A percentile compares a stretch with the other conserved stretches of the same genome.
Evolutionary conservation across 2,888 invertebrate genomes (phyloP).

Genomic region (Orchesella flavescens): DNA sequence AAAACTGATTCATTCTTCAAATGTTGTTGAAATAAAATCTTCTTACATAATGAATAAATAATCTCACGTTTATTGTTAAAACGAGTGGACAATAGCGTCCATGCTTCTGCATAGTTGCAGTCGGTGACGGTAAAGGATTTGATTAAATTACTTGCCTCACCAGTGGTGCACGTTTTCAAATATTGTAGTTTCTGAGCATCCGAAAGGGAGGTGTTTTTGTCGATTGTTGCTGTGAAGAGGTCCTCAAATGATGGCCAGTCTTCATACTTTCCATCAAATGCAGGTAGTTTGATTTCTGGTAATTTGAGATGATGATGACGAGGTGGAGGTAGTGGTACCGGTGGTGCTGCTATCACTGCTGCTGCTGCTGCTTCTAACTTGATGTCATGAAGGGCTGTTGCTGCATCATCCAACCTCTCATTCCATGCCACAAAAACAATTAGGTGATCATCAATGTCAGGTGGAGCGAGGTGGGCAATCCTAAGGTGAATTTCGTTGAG

Average conservation of each 20-base stretch:
- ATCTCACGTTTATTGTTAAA: constrained; percentile 60
- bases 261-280: constrained; percentile 51
- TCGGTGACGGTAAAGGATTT: constrained; percentile 49
- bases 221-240: constrained; percentile 36
- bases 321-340: not conserved
- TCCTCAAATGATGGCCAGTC: constrained; percentile 61
- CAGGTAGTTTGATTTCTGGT: constrained; percentile 49
- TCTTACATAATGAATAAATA: constrained; percentile 3
- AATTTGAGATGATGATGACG: too few relatives aligned
- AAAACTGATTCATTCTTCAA: constrained; percentile 13
- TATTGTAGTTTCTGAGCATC: constrained; percentile 59
- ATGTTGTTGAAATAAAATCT: not conserved
- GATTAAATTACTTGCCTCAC: constrained; percentile 53
- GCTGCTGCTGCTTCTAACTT: too few relatives aligned
- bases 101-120: constrained; percentile 51
- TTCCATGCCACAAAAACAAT: too few relatives aligned
- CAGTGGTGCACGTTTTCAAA: constrained; percentile 29
- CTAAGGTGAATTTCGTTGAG: too few relatives aligned
- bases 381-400: too few relatives aligned
- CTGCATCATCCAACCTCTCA: too few relatives aligned
- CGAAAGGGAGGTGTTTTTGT: constrained; percentile 14
- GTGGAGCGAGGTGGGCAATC: too few relatives aligned
- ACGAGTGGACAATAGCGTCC: constrained; percentile 18
- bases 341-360: too few relatives aligned
- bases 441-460: too few relatives aligned